Evolutionary conservation across 2,797 vertebrate species (phyloP), one percentile per base, ranked within the genome.

Genomic region (Gastrophryne carolinensis): DNA sequence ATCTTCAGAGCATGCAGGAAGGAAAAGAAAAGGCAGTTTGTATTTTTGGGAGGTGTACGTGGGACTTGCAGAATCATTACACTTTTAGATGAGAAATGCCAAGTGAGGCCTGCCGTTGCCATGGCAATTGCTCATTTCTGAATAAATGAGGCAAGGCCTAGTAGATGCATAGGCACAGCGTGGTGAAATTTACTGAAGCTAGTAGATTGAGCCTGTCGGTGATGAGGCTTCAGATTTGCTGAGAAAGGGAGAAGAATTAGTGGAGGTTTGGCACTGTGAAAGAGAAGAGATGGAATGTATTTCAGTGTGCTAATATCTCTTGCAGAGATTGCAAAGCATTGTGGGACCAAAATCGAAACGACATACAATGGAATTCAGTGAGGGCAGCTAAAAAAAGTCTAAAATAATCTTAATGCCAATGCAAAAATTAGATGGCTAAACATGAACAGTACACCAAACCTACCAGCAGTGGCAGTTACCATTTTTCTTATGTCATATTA

Each of bases 101-200:
- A 77, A 77, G 75, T 77, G 75, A 71, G 75, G 75, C 75, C 75
- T 77, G 75, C 75, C 75, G 67, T 77, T 77, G 44, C 67, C 75
- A 77, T 77, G 67, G 67, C 67, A 77, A 77, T 71, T 77, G 75
- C 75, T 77, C 75, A 77, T 77, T 77, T 77, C 67, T 77, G 75
- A 71, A 77, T 77, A 77, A 77, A 77, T 77, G 67, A 77, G 67
- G 75, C 67, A 77, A 77, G 67, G 75, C 75, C 75, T 77, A 77
- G 50, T 77, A 77, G 58, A 64, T 64, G 75, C 75, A 77, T 58
- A 71, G 67, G 63, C 75, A 77, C 75, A 77, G 75, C 58, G 53
- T 71, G 75, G 60, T 69, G 58, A 77, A 77, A 77, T 77, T 71
- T 77, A 65, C 58, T 71, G 60, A 50, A 77, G 67, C 64, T 77